Base-by-base conservation (phyloP, 2,797 vertebrate genomes). In the Buceros bicornis region DNA sequence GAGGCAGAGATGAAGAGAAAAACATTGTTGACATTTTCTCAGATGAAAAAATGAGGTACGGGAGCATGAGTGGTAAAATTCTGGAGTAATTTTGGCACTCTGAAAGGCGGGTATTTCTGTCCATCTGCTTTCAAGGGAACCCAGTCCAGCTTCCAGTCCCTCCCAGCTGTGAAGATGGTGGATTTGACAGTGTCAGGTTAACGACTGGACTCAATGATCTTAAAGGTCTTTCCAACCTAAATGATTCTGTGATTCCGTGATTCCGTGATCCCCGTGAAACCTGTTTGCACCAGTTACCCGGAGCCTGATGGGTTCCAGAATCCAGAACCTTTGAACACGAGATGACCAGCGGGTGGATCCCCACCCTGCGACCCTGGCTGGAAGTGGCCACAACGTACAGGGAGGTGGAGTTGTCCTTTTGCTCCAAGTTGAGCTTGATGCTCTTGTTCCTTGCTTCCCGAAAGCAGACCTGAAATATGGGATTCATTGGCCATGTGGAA, bases 391-490 rank as follows among this genome's bases (percentile, higher is more conserved):
- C 2, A 15, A 48, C 5, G 57, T 28, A 9, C 3, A 4, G 28
- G 18, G 50, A 80, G n/a, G 5, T 25, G 40, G 40, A 65, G 16
- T 22, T 5, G 0, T 37, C 33, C 54, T 45, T 58, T 33, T 26
- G 50, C 50, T 47, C 47, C 21, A 33, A 33, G 57, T 11, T n/a
- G 25, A 72, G 43, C 26, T 78, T 16, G 11, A 11, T 15, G 7
- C 17, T 62, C 11, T 0, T 0, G 1, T 31, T 82, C 54, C 45
- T n/a, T 2, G 0, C 28, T 69, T 78, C 48, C 67, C 53, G 64
- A 85, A 72, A 54, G 21, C 78, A 70, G 18, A 29, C n/a, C 17
- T 21, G 43, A 69, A 82, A 66, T 51, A 53, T 58, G 67, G 77
- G 67, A 79, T 42, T 5, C 0, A 51, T 35, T 24, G 6, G 28